These are phyloP conservation scores for Pararge aegeria DNA, from an alignment of 1,140 invertebrate genomes.

Conservation along the genomic window DNA sequence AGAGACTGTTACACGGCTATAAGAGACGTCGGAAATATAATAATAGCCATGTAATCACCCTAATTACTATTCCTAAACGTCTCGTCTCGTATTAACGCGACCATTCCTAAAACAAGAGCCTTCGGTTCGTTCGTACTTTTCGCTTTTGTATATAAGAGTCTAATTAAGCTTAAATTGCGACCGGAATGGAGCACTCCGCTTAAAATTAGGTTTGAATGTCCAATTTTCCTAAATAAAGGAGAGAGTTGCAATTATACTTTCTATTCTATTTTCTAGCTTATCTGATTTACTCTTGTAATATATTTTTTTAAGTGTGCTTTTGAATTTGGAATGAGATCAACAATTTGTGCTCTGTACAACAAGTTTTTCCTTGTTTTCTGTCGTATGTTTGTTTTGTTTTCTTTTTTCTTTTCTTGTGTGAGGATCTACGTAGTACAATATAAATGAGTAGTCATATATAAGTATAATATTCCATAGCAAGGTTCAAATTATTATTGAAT, in stretches of 20 bases:
- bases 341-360: no score
- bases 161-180: constrained; percentile 76
- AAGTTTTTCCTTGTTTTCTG: no score
- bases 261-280: constrained; percentile 23
- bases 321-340: no score
- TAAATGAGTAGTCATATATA: no score
- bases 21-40: background rate
- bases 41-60: background rate
- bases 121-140: background rate
- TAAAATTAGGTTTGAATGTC: constrained; percentile 70
- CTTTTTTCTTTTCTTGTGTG: no score
- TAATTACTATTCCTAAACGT: constrained; percentile 2
- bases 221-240: constrained; percentile 66
- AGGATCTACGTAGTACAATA: no score
- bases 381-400: no score
- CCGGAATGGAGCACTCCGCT: constrained; percentile 63
- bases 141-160: constrained; percentile 66
- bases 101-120: constrained; percentile 2
- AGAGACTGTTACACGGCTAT: background rate
- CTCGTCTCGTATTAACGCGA: background rate
- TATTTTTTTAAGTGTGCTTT: background rate
- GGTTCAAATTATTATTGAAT: no score
- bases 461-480: no score
- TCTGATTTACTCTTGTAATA: constrained; percentile 44
- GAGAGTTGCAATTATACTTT: constrained; percentile 54